Evolutionary conservation across 2,113 vertebrate genomes (phyloP), one percentile per base, ranked within the genome.

Genomic region (Willisornis vidua): DNA sequence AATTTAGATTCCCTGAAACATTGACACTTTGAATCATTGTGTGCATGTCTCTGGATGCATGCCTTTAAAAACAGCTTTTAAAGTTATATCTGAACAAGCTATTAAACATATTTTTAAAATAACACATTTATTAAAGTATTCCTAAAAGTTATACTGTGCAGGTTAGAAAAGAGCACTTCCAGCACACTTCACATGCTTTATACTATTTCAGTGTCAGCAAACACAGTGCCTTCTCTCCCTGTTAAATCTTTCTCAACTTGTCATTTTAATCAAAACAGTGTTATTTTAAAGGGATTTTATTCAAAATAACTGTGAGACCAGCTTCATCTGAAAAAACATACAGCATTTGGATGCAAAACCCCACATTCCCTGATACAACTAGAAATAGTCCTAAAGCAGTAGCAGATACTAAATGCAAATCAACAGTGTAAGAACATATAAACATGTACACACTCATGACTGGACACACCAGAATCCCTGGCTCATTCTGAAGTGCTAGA

Each of bases 1-100:
- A 98, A 98, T 98, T 98, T 98, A 98, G 94, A 98, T 97, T 97
- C 97, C 97, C 98, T 98, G 97, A 98, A 98, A 98, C 96, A 98
- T 70, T 95, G 93, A 95, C 82, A 73, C 74, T 97, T 96, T 48
- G 41, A 96, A 87, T 85, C 93, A 62, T 94, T 89, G 66, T 4
- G 25, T 87, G 88, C 87, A 93, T 68, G 90, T 80, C 77, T 97
- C 89, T 97, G 97, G 96, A 95, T 77, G 92, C 74, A 97, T 78
- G 96, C 65, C 82, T 92, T 95, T 58, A 87, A 97, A 91, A 92
- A 96, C 70, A 93, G 87, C 68, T 87, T 87, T 91, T 94, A 11
- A 92, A 74, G 28, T 63, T 79, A 70, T 22, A 81, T 31, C 29
- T 92, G 80, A 95, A 76, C 52, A 94, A 90, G 55, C 1, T 70